Conservation (phyloP, 37 sponge, comb jelly and placozoan species). For the Beroe forskalii region DNA sequence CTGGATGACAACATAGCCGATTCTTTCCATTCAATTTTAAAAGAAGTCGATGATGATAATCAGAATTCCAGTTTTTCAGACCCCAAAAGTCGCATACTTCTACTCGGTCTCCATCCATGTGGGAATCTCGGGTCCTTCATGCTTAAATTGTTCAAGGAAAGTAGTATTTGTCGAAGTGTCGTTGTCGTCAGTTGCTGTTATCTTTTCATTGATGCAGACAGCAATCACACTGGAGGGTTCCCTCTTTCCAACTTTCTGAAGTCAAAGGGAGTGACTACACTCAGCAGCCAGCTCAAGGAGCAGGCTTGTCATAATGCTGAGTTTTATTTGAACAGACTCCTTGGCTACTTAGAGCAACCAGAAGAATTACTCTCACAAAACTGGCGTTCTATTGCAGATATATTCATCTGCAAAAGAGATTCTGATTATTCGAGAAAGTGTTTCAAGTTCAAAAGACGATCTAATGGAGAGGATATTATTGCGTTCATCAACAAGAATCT, state of each 20-base stretch:
- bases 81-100: neutral
- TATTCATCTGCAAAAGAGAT: neutral
- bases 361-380: neutral
- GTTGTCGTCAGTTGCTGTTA: conserved; percentile 53
- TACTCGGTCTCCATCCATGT: conserved; percentile 40
- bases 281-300: neutral
- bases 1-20: neutral
- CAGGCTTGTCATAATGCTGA: conserved; percentile 59
- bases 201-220: neutral
- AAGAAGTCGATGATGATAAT: neutral
- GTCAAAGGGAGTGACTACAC: neutral
- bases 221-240: neutral
- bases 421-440: neutral
- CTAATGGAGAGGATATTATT: neutral
- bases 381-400: conserved; percentile 53
- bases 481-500: conserved; percentile 31
- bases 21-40: neutral
- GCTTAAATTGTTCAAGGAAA: conserved; percentile 8
- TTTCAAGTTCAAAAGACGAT: conserved; percentile 6
- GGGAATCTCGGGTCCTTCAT: conserved; percentile 35
- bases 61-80: neutral
- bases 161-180: neutral
- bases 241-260: neutral
- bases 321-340: conserved; percentile 13
- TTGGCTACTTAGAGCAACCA: neutral